Evolutionary conservation across 2,888 invertebrate genomes (phyloP).

Genomic region (Archaeoteleia sp.): DNA sequence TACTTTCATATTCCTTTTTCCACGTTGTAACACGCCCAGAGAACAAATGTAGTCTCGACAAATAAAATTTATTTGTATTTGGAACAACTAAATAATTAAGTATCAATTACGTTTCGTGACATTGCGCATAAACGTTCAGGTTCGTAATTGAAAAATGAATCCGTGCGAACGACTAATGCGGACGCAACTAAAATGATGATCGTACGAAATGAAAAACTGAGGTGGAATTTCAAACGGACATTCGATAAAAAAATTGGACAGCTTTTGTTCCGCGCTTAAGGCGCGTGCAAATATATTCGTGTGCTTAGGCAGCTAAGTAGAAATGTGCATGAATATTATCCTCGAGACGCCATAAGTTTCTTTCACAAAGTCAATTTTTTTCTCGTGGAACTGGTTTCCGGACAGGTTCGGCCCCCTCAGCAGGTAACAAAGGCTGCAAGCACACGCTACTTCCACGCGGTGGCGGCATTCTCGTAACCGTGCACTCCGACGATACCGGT

Average conservation of each 20-base stretch:
- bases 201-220: constrained; percentile 5
- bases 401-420: constrained; percentile 46
- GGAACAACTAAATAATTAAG: too few species aligned
- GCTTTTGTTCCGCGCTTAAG: constrained; percentile 26
- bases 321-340: constrained; percentile 48
- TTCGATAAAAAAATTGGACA: constrained; percentile 30
- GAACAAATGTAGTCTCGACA: too few species aligned
- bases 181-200: too few species aligned
- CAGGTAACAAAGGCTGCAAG: constrained; percentile 39
- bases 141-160: too few species aligned
- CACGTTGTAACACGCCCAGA: too few species aligned
- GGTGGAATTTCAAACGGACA: constrained; percentile 1
- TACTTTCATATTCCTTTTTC: too few species aligned
- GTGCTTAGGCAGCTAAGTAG: constrained; percentile 30
- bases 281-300: constrained; percentile 51
- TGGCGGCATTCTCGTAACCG: constrained; percentile 34
- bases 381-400: constrained; percentile 47
- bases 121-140: too few species aligned
- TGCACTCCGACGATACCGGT: constrained; percentile 23
- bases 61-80: too few species aligned
- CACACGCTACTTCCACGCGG: constrained; percentile 39
- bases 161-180: too few species aligned
- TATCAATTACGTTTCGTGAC: too few species aligned
- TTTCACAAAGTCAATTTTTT: constrained; percentile 48
- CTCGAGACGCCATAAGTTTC: constrained; percentile 37